phyloP scores from a whole-genome alignment of 2,797 vertebrate species.

The Coracias cyanogaster region DNA sequence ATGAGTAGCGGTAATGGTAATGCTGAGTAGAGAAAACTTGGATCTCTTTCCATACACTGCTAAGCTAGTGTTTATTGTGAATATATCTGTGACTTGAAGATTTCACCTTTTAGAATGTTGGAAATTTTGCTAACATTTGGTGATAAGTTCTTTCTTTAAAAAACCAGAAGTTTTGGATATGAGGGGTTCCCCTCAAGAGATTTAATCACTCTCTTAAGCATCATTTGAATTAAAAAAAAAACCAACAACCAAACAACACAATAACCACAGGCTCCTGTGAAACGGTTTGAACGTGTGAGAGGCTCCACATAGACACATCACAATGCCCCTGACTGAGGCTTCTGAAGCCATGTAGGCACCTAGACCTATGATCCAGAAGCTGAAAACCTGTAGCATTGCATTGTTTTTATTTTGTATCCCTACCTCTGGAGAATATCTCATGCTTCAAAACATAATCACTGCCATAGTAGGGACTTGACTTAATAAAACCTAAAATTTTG shows the following conservation, averaged over 20 bases:
- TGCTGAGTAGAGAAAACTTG: neutral
- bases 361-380: neutral
- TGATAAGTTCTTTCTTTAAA: neutral
- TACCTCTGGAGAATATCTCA: neutral
- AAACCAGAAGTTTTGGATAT: neutral
- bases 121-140: neutral
- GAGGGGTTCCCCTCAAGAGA: neutral
- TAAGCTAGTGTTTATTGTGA: neutral
- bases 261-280: neutral
- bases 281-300: neutral
- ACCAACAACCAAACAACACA: too few relatives aligned
- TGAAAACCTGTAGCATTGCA: neutral
- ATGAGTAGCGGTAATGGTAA: neutral
- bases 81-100: neutral
- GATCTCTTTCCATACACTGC: neutral
- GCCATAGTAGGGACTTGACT: neutral
- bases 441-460: neutral
- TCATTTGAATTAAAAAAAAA: neutral
- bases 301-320: rapidly evolving
- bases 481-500: neutral
- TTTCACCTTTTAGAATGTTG: neutral
- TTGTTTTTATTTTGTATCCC: neutral
- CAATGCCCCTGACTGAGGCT: neutral
- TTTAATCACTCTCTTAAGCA: neutral
- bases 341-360: neutral